A percentile compares a stretch with the other conserved stretches of the same genome.
Conservation (phyloP, 2,797 vertebrate genomes). For the Champsocephalus gunnari region DNA sequence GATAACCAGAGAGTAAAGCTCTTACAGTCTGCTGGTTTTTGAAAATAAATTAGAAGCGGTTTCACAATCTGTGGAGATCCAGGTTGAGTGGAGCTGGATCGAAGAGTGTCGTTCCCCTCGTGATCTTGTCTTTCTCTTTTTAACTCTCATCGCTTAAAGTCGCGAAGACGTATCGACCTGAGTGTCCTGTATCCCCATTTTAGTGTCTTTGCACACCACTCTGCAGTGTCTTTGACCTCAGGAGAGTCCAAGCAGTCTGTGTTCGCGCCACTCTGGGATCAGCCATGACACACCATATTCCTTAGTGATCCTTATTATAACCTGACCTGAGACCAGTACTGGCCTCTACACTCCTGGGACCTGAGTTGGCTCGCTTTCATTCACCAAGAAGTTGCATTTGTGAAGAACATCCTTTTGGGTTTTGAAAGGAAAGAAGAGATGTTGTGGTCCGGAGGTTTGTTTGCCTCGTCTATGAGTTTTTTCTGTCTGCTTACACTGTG, state of each 20-base stretch:
- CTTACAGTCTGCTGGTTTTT: constrained; percentile 68
- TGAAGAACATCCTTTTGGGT: constrained; percentile 43
- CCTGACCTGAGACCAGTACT: constrained; percentile 57
- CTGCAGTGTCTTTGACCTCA: constrained; percentile 41
- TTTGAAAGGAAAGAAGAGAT: constrained; percentile 23
- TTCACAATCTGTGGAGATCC: constrained; percentile 54
- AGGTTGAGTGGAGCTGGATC: constrained; percentile 39
- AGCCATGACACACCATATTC: constrained; percentile 48
- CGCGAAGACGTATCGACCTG: constrained; percentile 60
- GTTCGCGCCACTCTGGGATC: constrained; percentile 57
- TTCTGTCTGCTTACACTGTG: constrained; percentile 60
- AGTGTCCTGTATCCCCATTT: constrained; percentile 58
- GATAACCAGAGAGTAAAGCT: constrained; percentile 67
- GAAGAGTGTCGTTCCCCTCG: constrained; percentile 7
- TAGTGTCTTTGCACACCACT: constrained; percentile 49
- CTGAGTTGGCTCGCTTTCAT: constrained; percentile 70
- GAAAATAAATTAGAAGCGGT: constrained; percentile 52
- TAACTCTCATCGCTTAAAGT: constrained; percentile 27
- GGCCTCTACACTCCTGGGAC: constrained; percentile 58
- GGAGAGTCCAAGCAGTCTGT: constrained; percentile 57
- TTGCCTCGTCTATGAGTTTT: constrained; percentile 43
- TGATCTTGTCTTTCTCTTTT: constrained; percentile 30
- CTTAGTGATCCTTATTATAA: constrained; percentile 25
- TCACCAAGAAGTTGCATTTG: constrained; percentile 42
- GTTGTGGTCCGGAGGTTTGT: constrained; percentile 51